Conservation (phyloP, 2,113 vertebrate species). For the Setophaga kirtlandii region DNA sequence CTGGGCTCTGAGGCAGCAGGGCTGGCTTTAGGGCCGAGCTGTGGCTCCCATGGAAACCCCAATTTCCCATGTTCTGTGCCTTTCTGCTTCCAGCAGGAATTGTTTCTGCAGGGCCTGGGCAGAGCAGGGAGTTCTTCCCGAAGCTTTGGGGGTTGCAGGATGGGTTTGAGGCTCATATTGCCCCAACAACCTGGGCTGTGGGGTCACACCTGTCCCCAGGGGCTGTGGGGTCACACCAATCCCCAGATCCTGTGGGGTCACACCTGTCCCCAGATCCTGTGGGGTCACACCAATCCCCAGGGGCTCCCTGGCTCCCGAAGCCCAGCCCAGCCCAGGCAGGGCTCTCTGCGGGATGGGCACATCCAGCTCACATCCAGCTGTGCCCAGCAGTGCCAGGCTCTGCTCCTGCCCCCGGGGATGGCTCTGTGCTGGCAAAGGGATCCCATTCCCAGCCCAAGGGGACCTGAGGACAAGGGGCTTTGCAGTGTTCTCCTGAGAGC, state of each 20-base stretch:
- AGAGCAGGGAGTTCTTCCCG: not conserved
- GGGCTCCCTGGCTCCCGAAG: fast-evolving
- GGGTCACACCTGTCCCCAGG: fast-evolving
- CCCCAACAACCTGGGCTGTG: fast-evolving
- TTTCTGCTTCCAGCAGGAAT: not conserved
- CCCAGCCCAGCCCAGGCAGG: too few relatives aligned
- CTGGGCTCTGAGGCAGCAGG: not conserved
- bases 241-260: not conserved
- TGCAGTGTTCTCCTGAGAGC: not conserved
- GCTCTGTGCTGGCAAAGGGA: not conserved
- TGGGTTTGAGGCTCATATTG: fast-evolving
- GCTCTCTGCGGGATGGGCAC: not conserved
- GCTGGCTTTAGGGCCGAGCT: not conserved
- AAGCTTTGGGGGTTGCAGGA: not conserved
- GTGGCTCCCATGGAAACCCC: constrained; percentile 39
- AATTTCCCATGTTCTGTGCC: not conserved
- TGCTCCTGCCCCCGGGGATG: not conserved
- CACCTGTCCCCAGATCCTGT: not conserved
- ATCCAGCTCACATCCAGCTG: not conserved
- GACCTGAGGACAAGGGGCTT: not conserved
- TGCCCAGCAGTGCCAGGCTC: not conserved
- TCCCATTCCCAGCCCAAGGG: not conserved
- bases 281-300: not conserved
- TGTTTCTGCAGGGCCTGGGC: not conserved
- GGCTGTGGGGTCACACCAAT: not conserved